Evolutionary conservation across 2,888 invertebrate species (phyloP).

Genomic region (Bellardia bayeri): DNA sequence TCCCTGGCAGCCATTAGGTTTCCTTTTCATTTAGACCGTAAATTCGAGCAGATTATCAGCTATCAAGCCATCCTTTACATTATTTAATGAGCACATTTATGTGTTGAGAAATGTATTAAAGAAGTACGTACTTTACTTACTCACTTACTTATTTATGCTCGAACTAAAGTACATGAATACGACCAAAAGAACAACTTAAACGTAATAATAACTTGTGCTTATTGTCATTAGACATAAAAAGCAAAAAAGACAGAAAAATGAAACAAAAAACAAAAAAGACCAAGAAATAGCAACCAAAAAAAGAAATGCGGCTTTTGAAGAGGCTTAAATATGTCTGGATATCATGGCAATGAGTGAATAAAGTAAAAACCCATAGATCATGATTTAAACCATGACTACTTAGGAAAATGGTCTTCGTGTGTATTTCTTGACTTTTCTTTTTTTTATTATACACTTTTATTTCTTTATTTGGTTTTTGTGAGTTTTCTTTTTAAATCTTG

Average conservation of each 20-base stretch:
- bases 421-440: constrained; percentile 18
- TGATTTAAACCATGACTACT: constrained; percentile 50
- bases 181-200: constrained; percentile 48
- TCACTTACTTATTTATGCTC: constrained; percentile 28
- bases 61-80: constrained; percentile 53
- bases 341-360: constrained; percentile 3
- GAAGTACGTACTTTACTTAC: constrained; percentile 35
- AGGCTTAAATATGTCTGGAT: constrained; percentile 17
- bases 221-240: constrained; percentile 47
- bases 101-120: constrained; percentile 23
- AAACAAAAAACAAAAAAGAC: constrained; percentile 13
- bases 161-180: constrained; percentile 8
- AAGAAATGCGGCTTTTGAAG: constrained; percentile 28
- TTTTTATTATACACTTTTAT: neutral
- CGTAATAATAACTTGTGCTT: constrained; percentile 60
- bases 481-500: constrained; percentile 2
- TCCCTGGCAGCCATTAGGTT: constrained; percentile 16
- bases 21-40: constrained; percentile 42
- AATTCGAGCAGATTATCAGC: constrained; percentile 60
- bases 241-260: neutral
- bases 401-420: constrained; percentile 18
- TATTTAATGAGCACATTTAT: constrained; percentile 64
- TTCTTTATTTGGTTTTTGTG: constrained; percentile 9
- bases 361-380: constrained; percentile 32
- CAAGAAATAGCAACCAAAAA: neutral